phyloP scores from a whole-genome alignment of 2,797 vertebrate genomes.

The Poecilia velifera region DNA sequence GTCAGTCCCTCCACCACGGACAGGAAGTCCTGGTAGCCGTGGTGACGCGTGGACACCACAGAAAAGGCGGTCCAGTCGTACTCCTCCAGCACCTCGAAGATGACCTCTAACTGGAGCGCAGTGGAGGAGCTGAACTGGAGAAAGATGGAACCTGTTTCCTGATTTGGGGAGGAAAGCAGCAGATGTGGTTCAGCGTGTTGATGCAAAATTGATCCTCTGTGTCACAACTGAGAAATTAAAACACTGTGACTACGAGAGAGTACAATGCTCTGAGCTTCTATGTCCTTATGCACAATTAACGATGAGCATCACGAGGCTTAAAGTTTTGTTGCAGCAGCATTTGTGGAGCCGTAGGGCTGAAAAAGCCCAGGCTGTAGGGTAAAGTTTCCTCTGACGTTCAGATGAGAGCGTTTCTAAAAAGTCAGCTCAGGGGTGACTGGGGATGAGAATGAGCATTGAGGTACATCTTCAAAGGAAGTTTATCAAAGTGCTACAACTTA shows the following conservation, averaged over 20 bases:
- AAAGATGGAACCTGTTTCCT: conserved; percentile 96
- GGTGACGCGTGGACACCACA: conserved; percentile 91
- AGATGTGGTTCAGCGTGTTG: conserved; percentile 54
- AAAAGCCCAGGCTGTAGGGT: conserved; percentile 66
- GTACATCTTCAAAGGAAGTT: conserved; percentile 68
- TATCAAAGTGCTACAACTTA: conserved; percentile 68
- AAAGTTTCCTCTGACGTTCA: conserved; percentile 65
- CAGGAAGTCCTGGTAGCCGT: conserved; percentile 93
- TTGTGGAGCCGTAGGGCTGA: conserved; percentile 62
- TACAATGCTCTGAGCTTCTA: conserved; percentile 59
- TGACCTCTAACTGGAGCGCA: conserved; percentile 91
- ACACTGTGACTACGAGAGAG: conserved; percentile 49
- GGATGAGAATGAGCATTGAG: conserved; percentile 29
- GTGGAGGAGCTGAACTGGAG: conserved; percentile 95
- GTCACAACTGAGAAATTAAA: conserved; percentile 29
- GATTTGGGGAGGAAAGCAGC: conserved; percentile 71
- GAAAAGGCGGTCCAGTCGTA: conserved; percentile 97
- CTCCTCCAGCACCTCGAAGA: conserved; percentile 96
- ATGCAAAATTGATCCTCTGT: conserved; percentile 19
- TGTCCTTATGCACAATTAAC: conserved; percentile 61
- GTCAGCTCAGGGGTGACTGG: conserved; percentile 47
- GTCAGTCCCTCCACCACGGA: conserved; percentile 93
- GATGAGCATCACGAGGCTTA: conserved; percentile 58
- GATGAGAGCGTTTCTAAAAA: conserved; percentile 67
- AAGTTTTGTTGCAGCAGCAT: conserved; percentile 66